These are phyloP conservation scores for Orbicella faveolata DNA, from an alignment of 64 coral and sea anemone genomes.

Conservation along the genomic window DNA sequence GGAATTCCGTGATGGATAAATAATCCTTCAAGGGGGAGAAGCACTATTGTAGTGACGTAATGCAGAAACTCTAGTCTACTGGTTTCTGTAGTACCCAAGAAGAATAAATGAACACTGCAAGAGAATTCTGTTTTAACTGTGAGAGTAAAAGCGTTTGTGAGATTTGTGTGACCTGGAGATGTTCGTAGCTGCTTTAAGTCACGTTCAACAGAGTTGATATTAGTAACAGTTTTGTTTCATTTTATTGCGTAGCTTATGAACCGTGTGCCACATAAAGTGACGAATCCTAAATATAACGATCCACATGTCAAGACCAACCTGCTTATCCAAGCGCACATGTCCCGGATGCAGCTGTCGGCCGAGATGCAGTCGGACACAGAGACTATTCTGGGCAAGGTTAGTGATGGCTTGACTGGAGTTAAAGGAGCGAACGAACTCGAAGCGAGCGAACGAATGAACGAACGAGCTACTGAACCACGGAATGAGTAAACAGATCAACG, in stretches of 20 bases:
- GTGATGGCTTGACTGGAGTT: background rate
- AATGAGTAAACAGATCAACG: background rate
- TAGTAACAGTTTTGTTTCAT: background rate
- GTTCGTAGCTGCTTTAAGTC: too few relatives aligned
- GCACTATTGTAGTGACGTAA: too few relatives aligned
- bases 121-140: too few relatives aligned
- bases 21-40: too few relatives aligned
- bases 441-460: background rate
- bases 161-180: too few relatives aligned
- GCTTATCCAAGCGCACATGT: constrained; percentile 92
- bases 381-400: constrained; percentile 92
- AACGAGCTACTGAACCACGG: background rate
- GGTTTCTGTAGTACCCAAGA: too few relatives aligned
- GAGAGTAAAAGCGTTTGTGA: too few relatives aligned
- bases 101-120: too few relatives aligned
- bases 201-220: too few relatives aligned
- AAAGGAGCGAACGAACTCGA: background rate
- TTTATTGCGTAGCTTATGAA: constrained; percentile 67
- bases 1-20: too few relatives aligned
- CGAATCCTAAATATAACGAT: constrained; percentile 93
- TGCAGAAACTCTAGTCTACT: too few relatives aligned
- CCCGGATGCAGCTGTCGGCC: constrained; percentile 92
- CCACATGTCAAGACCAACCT: constrained; percentile 97
- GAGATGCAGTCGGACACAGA: constrained; percentile 97
- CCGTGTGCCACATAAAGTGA: constrained; percentile 85